Percentiles rank a stretch among this genome's conserved stretches.
Conservation (phyloP, 1,140 invertebrate genomes). For the Ceratoteleas bidentatus region DNA sequence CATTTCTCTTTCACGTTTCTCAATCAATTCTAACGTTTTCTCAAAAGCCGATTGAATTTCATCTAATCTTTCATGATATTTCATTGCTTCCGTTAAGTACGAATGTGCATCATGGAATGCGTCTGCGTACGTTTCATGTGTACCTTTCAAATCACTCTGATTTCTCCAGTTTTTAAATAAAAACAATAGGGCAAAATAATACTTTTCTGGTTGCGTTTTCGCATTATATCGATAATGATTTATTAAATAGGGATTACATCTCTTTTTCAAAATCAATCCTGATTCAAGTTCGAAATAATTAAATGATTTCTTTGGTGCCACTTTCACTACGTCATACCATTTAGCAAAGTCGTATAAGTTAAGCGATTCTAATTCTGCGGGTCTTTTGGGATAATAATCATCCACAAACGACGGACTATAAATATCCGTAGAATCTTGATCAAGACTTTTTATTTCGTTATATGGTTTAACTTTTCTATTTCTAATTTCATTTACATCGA, state of each 20-base stretch:
- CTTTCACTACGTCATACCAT: conserved; percentile 4
- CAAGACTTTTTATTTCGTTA: conserved; percentile 59
- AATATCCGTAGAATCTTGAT: conserved; percentile 29
- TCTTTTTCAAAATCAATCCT: conserved; percentile 6
- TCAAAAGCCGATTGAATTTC: conserved; percentile 58
- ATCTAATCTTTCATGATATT: conserved; percentile 62
- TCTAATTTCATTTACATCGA: conserved; percentile 70
- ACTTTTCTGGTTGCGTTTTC: conserved; percentile 61
- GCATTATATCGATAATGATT: conserved; percentile 63
- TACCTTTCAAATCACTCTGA: not conserved
- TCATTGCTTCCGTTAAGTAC: conserved; percentile 42
- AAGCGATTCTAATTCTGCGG: not conserved
- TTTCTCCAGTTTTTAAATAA: conserved; percentile 66
- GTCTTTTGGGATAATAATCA: conserved; percentile 10
- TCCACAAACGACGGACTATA: conserved; percentile 8
- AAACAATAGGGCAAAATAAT: conserved; percentile 66
- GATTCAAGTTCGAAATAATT: not conserved
- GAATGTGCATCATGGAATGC: conserved; percentile 44
- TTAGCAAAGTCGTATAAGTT: conserved; percentile 8
- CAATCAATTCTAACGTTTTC: conserved; percentile 40
- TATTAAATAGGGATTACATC: conserved; percentile 24
- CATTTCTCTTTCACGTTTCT: conserved; percentile 35
- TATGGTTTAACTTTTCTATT: conserved; percentile 67
- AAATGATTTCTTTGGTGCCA: not conserved
- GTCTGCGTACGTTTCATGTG: conserved; percentile 52